These are phyloP conservation scores for Sylvicola cinctus DNA, from an alignment of 2,888 invertebrate species.

Conservation along the genomic window DNA sequence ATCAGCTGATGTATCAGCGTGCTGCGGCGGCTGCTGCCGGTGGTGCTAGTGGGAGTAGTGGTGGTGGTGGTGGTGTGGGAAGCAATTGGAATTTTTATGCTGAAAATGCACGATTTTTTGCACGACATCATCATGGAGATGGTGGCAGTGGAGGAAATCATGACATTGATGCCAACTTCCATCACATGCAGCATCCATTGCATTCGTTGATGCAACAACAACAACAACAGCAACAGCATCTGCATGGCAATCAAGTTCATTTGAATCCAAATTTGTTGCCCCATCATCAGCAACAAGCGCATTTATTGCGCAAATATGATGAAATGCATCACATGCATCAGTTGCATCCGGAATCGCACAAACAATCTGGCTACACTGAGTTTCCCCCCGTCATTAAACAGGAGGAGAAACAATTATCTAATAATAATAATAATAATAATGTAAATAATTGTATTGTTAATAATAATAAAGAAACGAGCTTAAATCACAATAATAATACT, in stretches of 20 bases:
- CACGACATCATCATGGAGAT: background rate
- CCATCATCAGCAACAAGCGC: no score
- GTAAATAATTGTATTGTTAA: background rate
- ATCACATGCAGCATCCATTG: no score
- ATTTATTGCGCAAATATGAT: background rate
- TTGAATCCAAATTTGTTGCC: no score
- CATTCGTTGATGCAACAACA: no score
- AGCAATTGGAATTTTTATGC: no score
- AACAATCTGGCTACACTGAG: background rate
- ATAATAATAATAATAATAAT: slow-evolving; percentile 2
- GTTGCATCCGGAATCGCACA: background rate
- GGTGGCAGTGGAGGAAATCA: no score
- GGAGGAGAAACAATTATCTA: background rate
- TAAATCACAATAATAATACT: background rate
- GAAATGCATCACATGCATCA: background rate
- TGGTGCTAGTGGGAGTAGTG: background rate
- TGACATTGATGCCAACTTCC: no score
- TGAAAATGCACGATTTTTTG: background rate
- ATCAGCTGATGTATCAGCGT: background rate
- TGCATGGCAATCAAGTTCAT: no score
- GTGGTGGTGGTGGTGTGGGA: background rate
- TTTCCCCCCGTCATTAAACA: background rate
- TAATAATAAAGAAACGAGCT: slow-evolving; percentile 3
- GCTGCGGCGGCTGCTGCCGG: background rate
- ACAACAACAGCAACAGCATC: no score